phyloP scores from a whole-genome alignment of 2,113 vertebrate genomes.

The Oreotrochilus melanogaster region DNA sequence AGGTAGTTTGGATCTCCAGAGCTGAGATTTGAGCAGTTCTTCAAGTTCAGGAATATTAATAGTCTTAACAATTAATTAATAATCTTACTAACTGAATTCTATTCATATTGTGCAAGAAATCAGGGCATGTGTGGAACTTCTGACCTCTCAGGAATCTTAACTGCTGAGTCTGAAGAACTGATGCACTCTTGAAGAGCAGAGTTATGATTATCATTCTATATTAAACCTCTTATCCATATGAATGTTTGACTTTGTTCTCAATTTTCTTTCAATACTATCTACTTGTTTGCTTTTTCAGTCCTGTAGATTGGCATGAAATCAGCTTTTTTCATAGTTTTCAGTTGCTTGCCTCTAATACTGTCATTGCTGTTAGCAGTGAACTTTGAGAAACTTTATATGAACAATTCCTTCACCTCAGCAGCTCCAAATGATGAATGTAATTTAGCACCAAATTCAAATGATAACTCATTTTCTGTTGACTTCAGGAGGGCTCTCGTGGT shows the following conservation, averaged over 20 bases:
- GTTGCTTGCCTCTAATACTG: background rate
- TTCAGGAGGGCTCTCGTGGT: background rate
- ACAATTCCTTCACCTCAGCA: background rate
- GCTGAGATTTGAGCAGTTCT: background rate
- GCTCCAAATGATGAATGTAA: background rate
- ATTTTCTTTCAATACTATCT: background rate
- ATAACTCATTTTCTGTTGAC: background rate
- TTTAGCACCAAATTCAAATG: background rate
- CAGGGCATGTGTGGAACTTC: background rate
- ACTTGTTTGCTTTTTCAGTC: background rate
- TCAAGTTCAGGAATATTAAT: background rate
- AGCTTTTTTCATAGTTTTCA: background rate
- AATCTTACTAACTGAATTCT: background rate
- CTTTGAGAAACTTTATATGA: background rate
- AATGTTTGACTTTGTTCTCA: background rate
- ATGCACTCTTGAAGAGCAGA: background rate
- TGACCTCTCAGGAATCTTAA: background rate
- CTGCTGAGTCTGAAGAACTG: background rate
- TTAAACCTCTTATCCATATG: background rate
- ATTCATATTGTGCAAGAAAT: background rate
- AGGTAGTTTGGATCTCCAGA: background rate
- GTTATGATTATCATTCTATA: background rate
- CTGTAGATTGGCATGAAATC: background rate
- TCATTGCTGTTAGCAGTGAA: background rate
- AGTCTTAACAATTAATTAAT: too few relatives aligned